Conservation (phyloP, 2,113 vertebrate species). For the Tenrec ecaudatus region DNA sequence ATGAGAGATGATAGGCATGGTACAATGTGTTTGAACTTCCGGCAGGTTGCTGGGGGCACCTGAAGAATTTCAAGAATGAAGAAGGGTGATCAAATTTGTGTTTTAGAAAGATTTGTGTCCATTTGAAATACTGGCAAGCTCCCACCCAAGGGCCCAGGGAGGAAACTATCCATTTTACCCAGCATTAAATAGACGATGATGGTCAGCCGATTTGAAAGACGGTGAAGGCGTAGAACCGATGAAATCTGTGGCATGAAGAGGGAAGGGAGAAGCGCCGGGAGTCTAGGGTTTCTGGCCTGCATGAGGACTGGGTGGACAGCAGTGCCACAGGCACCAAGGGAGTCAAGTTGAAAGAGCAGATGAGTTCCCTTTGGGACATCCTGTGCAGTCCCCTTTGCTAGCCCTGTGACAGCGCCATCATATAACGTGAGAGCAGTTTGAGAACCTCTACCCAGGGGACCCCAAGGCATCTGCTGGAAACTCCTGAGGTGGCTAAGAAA, state of each 20-base stretch:
- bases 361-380: neutral
- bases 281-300: neutral
- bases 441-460: neutral
- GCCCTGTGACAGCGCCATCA: neutral
- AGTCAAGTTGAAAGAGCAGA: neutral
- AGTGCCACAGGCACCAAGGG: neutral
- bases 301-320: neutral
- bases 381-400: neutral
- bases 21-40: neutral
- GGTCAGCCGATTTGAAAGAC: too few relatives aligned
- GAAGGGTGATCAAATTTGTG: too few relatives aligned
- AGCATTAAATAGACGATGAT: too few relatives aligned
- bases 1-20: neutral
- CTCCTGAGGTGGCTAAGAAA: neutral
- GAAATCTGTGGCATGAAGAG: neutral
- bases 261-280: constrained; percentile 13
- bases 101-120: too few relatives aligned
- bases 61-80: too few relatives aligned
- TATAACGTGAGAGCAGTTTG: constrained; percentile 9
- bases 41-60: neutral
- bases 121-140: too few relatives aligned
- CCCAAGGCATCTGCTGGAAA: neutral
- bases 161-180: too few relatives aligned
- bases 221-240: neutral
- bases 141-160: too few relatives aligned